These are phyloP conservation scores for Myotis davidii DNA, from an alignment of 2,113 vertebrate species.

Conservation along the genomic window DNA sequence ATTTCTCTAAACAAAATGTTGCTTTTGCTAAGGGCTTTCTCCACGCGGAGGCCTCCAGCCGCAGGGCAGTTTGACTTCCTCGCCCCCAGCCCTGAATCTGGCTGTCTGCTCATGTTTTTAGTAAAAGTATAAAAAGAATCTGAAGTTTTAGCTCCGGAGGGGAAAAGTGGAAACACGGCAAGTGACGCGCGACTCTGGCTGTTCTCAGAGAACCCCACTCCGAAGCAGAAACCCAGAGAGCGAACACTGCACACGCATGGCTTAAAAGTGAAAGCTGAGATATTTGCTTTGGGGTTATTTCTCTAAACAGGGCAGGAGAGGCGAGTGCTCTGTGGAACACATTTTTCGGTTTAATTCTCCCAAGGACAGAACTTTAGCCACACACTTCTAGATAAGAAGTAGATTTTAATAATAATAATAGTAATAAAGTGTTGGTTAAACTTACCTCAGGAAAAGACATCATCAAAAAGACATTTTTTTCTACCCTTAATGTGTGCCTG, in stretches of 20 bases:
- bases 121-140: conserved; percentile 13
- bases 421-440: neutral
- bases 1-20: neutral
- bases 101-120: neutral
- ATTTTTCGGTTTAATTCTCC: neutral
- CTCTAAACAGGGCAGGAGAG: neutral
- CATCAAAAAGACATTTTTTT: neutral
- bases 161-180: neutral
- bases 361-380: neutral
- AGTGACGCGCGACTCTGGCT: fast-evolving
- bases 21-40: neutral
- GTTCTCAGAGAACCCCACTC: neutral
- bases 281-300: neutral
- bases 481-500: neutral
- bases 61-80: neutral
- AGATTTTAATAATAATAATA: neutral
- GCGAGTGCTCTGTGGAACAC: fast-evolving
- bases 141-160: neutral
- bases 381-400: neutral
- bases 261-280: neutral
- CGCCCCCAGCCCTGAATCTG: fast-evolving
- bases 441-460: neutral
- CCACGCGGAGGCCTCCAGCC: neutral
- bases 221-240: too few relatives aligned
- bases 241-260: fast-evolving